Percentiles rank a stretch among this genome's conserved stretches.
phyloP scores from a whole-genome alignment of 2,888 invertebrate genomes.

The Synanthedon vespiformis region DNA sequence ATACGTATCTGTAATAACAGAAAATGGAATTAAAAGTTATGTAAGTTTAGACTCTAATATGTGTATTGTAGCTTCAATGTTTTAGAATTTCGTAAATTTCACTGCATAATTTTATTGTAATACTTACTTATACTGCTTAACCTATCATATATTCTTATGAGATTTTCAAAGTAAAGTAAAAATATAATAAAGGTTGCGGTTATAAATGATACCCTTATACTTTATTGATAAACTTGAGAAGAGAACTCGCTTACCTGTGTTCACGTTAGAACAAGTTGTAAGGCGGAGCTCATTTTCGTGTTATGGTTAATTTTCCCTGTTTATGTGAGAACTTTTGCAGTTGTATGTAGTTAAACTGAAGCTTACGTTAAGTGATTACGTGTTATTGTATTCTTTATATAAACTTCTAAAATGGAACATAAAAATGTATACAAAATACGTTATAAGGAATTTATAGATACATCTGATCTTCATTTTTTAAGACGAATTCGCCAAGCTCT shows the following conservation, averaged over 20 bases:
- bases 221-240: conserved; percentile 27
- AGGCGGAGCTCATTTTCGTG: conserved; percentile 31
- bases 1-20: too few relatives aligned
- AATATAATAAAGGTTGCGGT: conserved; percentile 5
- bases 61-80: too few relatives aligned
- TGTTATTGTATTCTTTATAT: conserved; percentile 1
- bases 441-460: too few relatives aligned
- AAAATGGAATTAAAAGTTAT: too few relatives aligned
- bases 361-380: conserved; percentile 10
- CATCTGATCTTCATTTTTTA: too few relatives aligned
- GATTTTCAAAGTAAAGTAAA: not conserved
- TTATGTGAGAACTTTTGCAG: conserved; percentile 36
- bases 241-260: conserved; percentile 2
- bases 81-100: too few relatives aligned
- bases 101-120: conserved; percentile 1
- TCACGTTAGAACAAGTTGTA: conserved; percentile 18
- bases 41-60: too few relatives aligned
- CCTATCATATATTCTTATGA: not conserved
- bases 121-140: not conserved
- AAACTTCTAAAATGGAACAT: not conserved
- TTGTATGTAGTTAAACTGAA: conserved; percentile 13
- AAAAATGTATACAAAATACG: too few relatives aligned
- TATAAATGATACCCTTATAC: conserved; percentile 17
- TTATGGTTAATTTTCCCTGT: conserved; percentile 41
- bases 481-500: too few relatives aligned